Conservation (phyloP, 2,113 vertebrate species). For the Catharus fuscescens region DNA sequence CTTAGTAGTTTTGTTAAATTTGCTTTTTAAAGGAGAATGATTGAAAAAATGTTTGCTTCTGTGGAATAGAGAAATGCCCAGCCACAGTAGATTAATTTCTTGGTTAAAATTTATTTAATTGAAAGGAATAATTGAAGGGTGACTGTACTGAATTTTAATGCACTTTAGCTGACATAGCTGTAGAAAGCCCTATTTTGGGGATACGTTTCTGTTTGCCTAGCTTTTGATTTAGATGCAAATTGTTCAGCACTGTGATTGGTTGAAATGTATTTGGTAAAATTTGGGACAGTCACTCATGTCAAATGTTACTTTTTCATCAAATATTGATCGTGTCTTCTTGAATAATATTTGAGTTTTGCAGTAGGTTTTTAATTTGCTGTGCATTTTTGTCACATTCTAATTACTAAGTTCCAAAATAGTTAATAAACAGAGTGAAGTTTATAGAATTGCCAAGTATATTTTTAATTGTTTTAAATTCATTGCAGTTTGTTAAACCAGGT, state of each 20-base stretch:
- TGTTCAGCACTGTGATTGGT: constrained; percentile 16
- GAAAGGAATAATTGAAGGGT: constrained; percentile 38
- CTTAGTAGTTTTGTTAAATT: constrained; percentile 43
- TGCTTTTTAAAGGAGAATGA: constrained; percentile 11
- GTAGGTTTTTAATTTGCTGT: background rate
- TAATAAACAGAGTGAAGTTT: background rate
- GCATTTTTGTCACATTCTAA: background rate
- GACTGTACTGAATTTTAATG: constrained; percentile 21
- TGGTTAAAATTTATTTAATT: constrained; percentile 45
- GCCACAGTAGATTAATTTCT: constrained; percentile 40
- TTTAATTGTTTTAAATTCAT: constrained; percentile 42
- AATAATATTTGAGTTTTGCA: background rate
- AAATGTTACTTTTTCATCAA: constrained; percentile 50
- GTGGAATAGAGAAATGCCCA: background rate
- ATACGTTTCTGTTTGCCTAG: constrained; percentile 5
- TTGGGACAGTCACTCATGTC: constrained; percentile 51
- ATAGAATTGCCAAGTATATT: background rate
- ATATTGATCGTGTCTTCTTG: constrained; percentile 21
- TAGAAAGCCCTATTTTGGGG: constrained; percentile 27
- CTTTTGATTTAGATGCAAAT: constrained; percentile 31
- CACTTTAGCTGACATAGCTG: background rate
- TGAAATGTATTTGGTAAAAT: constrained; percentile 44
- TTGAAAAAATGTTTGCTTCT: constrained; percentile 31
- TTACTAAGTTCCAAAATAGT: background rate
- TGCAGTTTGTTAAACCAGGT: background rate